Percentiles rank a stretch among this genome's conserved stretches.
phyloP scores from a whole-genome alignment of 35 echinoderm and acorn worm genomes.

The Diadema setosum region DNA sequence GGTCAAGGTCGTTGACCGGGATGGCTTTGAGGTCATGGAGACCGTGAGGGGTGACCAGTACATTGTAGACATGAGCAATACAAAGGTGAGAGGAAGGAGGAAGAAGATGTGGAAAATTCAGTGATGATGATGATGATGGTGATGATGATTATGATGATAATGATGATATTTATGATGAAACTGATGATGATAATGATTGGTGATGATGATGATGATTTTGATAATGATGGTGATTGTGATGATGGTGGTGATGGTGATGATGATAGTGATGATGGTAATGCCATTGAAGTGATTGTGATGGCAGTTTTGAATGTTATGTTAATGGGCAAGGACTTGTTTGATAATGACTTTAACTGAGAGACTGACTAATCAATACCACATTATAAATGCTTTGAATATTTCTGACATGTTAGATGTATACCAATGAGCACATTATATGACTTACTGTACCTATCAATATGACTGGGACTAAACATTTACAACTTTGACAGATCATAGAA shows the following conservation, averaged over 20 bases:
- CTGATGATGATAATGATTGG: not conserved
- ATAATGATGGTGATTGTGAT: not conserved
- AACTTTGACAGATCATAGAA: no score
- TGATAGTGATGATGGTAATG: conserved; percentile 14
- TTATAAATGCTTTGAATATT: no score
- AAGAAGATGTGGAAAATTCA: no score
- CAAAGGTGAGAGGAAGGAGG: conserved; percentile 95
- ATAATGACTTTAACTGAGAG: no score
- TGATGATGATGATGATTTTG: not conserved
- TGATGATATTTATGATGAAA: no score
- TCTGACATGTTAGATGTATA: no score
- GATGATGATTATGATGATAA: no score
- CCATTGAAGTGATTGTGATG: not conserved
- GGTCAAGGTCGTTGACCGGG: conserved; percentile 91
- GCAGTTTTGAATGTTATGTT: not conserved
- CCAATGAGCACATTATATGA: no score
- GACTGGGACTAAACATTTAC: no score
- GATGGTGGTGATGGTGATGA: conserved; percentile 24
- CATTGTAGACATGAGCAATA: conserved; percentile 96
- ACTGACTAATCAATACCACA: no score
- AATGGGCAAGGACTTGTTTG: no score
- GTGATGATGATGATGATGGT: not conserved
- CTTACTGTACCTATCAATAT: no score
- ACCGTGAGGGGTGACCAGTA: conserved; percentile 87
- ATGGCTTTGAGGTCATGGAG: conserved; percentile 98